Evolutionary conservation across 2,888 invertebrate genomes (phyloP).

Genomic region (Nipponacmea schrenckii): DNA sequence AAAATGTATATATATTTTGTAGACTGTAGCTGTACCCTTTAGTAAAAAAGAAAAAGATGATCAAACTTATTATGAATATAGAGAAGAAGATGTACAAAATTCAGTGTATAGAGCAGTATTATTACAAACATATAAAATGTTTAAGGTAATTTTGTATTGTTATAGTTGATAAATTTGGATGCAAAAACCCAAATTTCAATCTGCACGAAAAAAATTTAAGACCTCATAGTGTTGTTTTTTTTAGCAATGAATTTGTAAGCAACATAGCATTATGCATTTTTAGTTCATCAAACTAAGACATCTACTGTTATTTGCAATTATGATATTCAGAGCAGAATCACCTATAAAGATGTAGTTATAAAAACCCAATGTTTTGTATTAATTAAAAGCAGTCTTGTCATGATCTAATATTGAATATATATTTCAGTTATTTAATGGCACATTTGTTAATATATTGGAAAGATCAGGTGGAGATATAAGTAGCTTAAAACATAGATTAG

Average conservation of each 20-base stretch:
- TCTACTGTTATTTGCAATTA: no score
- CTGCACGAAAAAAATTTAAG: no score
- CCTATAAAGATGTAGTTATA: no score
- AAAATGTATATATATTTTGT: constrained; percentile 50
- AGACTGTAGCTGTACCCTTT: constrained; percentile 76
- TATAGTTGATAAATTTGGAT: no score
- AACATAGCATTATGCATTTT: no score
- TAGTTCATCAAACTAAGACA: no score
- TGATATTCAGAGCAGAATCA: no score
- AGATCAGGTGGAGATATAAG: constrained; percentile 68
- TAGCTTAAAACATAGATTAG: constrained; percentile 77
- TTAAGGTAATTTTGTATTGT: constrained; percentile 66
- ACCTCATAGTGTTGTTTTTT: no score
- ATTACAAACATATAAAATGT: constrained; percentile 84
- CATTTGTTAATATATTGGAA: constrained; percentile 76
- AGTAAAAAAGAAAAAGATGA: constrained; percentile 78
- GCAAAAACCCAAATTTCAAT: no score
- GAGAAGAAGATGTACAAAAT: constrained; percentile 84
- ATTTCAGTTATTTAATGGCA: constrained; percentile 81
- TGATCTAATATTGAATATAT: not conserved
- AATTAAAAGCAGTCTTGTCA: no score
- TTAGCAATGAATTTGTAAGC: no score
- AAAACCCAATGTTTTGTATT: no score
- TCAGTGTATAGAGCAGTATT: constrained; percentile 78
- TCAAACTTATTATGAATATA: constrained; percentile 78